Evolutionary conservation across 2,113 vertebrate genomes (phyloP), one percentile per base, ranked within the genome.

Genomic region (Apteryx mantelli): DNA sequence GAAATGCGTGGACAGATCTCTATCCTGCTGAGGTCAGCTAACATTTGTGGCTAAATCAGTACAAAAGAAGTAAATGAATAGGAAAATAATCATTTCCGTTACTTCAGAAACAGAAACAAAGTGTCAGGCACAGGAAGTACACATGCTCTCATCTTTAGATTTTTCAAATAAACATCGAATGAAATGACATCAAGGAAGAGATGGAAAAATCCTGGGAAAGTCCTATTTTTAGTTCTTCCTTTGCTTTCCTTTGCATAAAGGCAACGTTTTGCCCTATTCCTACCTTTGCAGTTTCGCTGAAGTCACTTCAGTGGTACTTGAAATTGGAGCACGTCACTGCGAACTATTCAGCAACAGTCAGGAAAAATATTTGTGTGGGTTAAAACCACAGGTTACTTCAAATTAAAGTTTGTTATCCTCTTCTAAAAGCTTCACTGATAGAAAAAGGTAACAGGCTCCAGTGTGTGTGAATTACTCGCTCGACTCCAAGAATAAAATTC

Each of bases 1-100:
- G 26, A 95, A 96, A 63, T 74, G 20, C 19, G 36, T 34, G 36
- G 34, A 36, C 13, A 73, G 42, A 56, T 38, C 20, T 21, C 13
- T 36, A 85, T 24, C 18, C 66, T 85, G 36, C 4, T 28, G 20
- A 82, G 66, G 40, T 10, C 63, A 87, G 75, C 56, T 91, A 76
- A 56, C 26, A 22, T 53, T 82, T 79, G 32, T 61, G 63, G 26
- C 44, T 86, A 46, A 78, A 86, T 94, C 55, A 53, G 28, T 77
- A 77, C 24, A 73, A 85, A 79, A 91, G 44, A 11, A 91, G 40
- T 8, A 94, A 82, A 52, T 24, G 7, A 70, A 93, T 11, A 88
- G 53, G 74, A 82, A 96, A 91, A 80, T 28, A 44, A 70, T 77
- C 1, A 80, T 74, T 97, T 96, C 86, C 81, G 77, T 76, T 94